A percentile compares a stretch with the other conserved stretches of the same genome.
Conservation (phyloP, 2,113 vertebrate genomes). For the Balaeniceps rex region DNA sequence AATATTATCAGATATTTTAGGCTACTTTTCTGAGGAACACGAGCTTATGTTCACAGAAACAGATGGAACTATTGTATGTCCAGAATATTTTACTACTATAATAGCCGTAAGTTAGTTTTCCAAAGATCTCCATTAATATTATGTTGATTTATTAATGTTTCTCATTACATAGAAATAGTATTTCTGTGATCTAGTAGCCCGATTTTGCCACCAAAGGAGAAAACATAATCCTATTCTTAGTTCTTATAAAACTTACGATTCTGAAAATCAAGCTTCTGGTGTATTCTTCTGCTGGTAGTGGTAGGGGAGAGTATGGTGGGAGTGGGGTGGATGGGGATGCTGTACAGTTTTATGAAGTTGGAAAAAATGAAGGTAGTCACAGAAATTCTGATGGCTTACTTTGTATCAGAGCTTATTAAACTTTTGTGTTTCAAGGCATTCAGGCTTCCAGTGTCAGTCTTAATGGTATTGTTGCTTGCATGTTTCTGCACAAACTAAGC, state of each 20-base stretch:
- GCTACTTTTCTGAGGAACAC: background rate
- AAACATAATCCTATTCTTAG: background rate
- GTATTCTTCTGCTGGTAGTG: background rate
- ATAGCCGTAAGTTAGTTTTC: background rate
- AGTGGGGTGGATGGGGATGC: background rate
- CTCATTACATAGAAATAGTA: background rate
- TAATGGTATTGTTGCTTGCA: rapidly evolving
- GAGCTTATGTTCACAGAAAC: background rate
- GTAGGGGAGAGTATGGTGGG: background rate
- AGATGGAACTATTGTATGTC: background rate
- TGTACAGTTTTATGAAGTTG: background rate
- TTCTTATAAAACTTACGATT: background rate
- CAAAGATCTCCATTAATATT: background rate
- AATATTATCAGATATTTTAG: background rate
- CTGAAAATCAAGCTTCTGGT: background rate
- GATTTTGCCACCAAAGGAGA: background rate
- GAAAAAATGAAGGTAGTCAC: background rate
- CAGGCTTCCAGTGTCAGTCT: rapidly evolving
- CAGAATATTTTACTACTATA: background rate
- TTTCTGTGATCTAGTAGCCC: background rate
- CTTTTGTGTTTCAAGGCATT: background rate
- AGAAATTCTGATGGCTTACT: background rate
- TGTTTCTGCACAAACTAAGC: background rate
- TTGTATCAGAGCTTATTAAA: background rate
- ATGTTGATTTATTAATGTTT: background rate